Evolutionary conservation across 1,140 invertebrate genomes (phyloP).

Genomic region (Hyles vespertilio): DNA sequence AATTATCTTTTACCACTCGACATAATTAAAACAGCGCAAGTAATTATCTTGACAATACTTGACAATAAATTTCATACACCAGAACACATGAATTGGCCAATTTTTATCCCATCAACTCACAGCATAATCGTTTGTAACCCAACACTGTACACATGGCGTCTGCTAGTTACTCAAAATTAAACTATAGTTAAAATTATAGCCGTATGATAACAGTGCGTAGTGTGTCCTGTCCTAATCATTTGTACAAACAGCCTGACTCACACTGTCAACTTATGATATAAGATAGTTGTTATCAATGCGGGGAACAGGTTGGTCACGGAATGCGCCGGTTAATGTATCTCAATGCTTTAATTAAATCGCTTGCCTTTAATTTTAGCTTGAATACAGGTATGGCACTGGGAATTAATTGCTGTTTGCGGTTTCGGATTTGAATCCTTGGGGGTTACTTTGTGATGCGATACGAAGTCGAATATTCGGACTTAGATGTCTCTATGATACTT

Average conservation of each 20-base stretch:
- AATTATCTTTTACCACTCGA: too few species aligned
- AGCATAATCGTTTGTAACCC: not conserved
- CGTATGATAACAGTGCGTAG: conserved; percentile 39
- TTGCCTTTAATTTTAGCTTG: too few species aligned
- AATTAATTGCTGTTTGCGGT: too few species aligned
- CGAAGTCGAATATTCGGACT: too few species aligned
- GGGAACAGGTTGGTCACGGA: conserved; percentile 27
- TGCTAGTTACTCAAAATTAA: not conserved
- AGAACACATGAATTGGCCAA: too few species aligned
- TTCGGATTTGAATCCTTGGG: too few species aligned
- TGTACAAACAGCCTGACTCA: conserved; percentile 39
- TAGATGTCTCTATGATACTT: too few species aligned
- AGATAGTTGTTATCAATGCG: conserved; percentile 36
- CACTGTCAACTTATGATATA: conserved; percentile 41
- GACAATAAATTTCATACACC: too few species aligned
- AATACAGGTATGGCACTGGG: too few species aligned
- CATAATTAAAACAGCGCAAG: too few species aligned
- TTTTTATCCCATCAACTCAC: not conserved
- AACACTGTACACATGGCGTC: not conserved
- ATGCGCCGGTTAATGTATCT: conserved; percentile 4
- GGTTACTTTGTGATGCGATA: too few species aligned
- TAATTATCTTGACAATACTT: too few species aligned
- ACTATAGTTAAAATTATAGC: conserved; percentile 3
- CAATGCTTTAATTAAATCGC: conserved; percentile 7
- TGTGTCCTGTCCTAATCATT: conserved; percentile 20